Base-by-base conservation (phyloP, 2,888 invertebrate genomes). In the Sarcophaga caerulescens region DNA sequence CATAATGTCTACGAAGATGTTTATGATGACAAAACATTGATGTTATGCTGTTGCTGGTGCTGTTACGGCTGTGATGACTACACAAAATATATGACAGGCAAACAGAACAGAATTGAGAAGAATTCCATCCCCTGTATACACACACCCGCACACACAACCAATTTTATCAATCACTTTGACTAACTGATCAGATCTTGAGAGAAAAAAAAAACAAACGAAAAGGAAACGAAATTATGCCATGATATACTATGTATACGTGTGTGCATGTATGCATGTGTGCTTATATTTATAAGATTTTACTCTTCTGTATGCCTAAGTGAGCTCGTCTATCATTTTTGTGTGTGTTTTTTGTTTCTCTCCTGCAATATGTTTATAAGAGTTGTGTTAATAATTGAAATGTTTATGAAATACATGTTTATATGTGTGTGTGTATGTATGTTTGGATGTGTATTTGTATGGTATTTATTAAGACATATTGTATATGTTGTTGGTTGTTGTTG, bases 251-350 rank as follows among this genome's bases (percentile, higher is more conserved):
- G 35, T 35, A 8, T 35, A 25, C 23, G 35, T 8, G 8, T 2
- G 35, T 35, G 35, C 0, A 10, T 35, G 35, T 8, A 4, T 35
- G 8, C 8, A 35, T 35, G 25, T 25, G 6, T 35, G 35, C 35
- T 35, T 35, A 35, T 8, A 35, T 8, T 10, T 35, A 35, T 35
- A 35, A 35, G 35, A 35, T 35, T 35, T 35, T 35, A 0, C 35
- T 35, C 35, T 35, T 8, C 6, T 14, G 12, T 69, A 3, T 4
- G 12, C 35, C 19, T 65, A 17, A 57, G 8, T 63, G 14, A 35
- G 19, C 45, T 80, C 59, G 45, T 80, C 73, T 45, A 66, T 80
- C 60, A 80, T 73, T 66, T 62, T 6, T 35, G 2, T 17, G 44
- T 65, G 19, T 66, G 6, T n/a, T 25, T 57, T 57, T 57, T 17